Percentiles rank a stretch among this genome's conserved stretches.
phyloP scores from a whole-genome alignment of 2,797 vertebrate species.

The Bryconaethiops microstoma region DNA sequence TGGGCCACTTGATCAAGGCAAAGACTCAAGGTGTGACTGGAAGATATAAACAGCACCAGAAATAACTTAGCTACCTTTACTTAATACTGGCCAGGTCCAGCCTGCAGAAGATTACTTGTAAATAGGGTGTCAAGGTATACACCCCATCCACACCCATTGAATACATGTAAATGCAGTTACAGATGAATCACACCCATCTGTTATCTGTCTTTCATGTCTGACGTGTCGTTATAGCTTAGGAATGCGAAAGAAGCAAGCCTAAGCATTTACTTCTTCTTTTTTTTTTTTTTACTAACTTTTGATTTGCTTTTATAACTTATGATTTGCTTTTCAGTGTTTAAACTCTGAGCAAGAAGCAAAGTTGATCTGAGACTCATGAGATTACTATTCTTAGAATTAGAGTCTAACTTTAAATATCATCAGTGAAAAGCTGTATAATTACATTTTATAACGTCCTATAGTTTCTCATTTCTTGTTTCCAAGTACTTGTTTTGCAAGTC shows the following conservation, averaged over 20 bases:
- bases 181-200: slow-evolving; percentile 12
- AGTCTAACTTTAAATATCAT: background rate
- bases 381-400: background rate
- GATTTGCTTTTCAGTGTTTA: background rate
- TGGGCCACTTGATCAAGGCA: background rate
- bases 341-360: background rate
- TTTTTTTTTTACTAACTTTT: background rate
- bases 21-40: background rate
- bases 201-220: background rate
- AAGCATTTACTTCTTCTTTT: background rate
- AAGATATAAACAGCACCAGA: background rate
- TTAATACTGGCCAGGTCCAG: background rate
- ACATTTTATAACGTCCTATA: background rate
- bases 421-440: background rate
- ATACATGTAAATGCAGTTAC: background rate
- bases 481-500: background rate
- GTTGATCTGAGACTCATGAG: slow-evolving; percentile 6
- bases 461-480: background rate
- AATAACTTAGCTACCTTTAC: background rate
- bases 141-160: background rate
- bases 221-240: slow-evolving; percentile 4
- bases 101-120: background rate
- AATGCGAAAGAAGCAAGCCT: background rate
- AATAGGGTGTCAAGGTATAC: background rate
- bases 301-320: background rate